phyloP scores from a whole-genome alignment of 2,113 vertebrate genomes.

The Erythrocercus mccallii region DNA sequence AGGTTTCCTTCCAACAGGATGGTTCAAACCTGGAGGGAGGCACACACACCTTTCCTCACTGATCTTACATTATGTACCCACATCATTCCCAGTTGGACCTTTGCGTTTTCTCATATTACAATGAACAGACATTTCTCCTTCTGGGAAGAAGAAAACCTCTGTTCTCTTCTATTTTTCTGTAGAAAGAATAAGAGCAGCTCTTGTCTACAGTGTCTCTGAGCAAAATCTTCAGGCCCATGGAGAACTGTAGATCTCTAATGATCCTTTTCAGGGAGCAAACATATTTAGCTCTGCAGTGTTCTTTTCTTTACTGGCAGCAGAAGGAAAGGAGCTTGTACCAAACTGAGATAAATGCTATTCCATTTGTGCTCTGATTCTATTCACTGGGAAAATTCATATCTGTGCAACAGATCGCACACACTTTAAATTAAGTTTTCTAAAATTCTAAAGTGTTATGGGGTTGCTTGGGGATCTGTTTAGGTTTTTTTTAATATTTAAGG shows the following conservation, averaged over 20 bases:
- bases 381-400: background rate
- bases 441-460: background rate
- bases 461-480: no score
- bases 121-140: background rate
- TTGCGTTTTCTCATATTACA: rapidly evolving
- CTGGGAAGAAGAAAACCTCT: background rate
- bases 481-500: background rate
- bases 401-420: background rate
- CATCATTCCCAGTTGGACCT: background rate
- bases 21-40: background rate
- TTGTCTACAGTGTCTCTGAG: background rate
- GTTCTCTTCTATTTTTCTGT: background rate
- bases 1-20: background rate
- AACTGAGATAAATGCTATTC: background rate
- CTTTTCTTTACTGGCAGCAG: background rate
- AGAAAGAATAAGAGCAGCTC: background rate
- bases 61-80: background rate
- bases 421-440: background rate
- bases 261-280: background rate
- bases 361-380: background rate
- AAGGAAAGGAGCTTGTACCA: background rate
- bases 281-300: background rate
- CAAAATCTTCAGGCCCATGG: background rate
- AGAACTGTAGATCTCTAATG: background rate
- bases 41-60: background rate